These are phyloP conservation scores for Diabrotica undecimpunctata DNA, from an alignment of 1,140 invertebrate species.

Conservation along the genomic window DNA sequence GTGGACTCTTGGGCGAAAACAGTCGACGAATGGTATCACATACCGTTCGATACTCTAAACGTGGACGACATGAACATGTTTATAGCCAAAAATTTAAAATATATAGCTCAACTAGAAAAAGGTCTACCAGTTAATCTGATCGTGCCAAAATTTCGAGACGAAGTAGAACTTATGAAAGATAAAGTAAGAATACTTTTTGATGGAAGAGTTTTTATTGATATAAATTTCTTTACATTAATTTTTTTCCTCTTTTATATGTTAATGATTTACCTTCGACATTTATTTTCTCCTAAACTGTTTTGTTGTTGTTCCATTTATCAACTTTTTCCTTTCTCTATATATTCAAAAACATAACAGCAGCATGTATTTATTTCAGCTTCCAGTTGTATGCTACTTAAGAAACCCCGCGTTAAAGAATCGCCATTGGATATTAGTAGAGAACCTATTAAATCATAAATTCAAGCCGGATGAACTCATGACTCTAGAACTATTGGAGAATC, in stretches of 20 bases:
- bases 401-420: conserved; percentile 70
- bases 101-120: conserved; percentile 72
- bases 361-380: conserved; percentile 52
- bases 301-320: too few relatives aligned
- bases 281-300: too few relatives aligned
- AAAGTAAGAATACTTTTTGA: conserved; percentile 48
- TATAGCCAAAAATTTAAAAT: conserved; percentile 66
- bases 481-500: conserved; percentile 64
- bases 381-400: conserved; percentile 68
- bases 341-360: neutral
- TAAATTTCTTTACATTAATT: too few relatives aligned
- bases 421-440: conserved; percentile 80
- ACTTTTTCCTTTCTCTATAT: too few relatives aligned
- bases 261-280: too few relatives aligned
- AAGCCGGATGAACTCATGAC: conserved; percentile 64
- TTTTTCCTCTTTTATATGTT: too few relatives aligned
- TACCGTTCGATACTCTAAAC: conserved; percentile 65
- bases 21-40: conserved; percentile 59
- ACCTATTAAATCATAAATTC: conserved; percentile 67
- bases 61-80: conserved; percentile 67
- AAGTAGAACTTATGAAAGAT: conserved; percentile 71
- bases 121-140: conserved; percentile 73
- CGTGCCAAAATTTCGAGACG: conserved; percentile 67
- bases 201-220: too few relatives aligned
- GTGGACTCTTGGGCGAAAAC: conserved; percentile 65